phyloP scores from a whole-genome alignment of 2,888 invertebrate species.

The Odontocerum albicorne region DNA sequence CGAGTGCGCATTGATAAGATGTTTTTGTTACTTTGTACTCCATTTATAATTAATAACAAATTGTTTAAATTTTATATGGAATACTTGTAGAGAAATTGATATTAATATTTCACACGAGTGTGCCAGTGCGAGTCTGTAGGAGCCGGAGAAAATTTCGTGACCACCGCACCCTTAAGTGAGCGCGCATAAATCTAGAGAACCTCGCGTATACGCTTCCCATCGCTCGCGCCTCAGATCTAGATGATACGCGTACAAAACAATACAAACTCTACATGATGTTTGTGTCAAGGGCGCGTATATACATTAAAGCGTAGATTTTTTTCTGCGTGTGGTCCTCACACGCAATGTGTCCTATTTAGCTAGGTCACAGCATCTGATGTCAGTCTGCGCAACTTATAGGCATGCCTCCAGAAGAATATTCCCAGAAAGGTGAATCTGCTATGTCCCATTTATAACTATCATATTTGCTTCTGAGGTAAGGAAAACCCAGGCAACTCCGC shows the following conservation, averaged over 20 bases:
- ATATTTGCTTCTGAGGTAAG: too few relatives aligned
- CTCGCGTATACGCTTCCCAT: constrained; percentile 21
- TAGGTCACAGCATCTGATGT: too few relatives aligned
- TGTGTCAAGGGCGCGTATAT: constrained; percentile 2
- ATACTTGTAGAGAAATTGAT: background rate
- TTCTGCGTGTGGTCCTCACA: background rate
- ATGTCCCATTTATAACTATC: too few relatives aligned
- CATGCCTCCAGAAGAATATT: too few relatives aligned
- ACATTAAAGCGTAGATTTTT: background rate
- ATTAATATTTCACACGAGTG: too few relatives aligned
- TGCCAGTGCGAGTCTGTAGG: too few relatives aligned
- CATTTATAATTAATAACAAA: background rate
- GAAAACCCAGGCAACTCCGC: too few relatives aligned
- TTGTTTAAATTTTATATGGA: background rate
- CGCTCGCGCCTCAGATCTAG: constrained; percentile 13
- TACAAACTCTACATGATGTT: constrained; percentile 1
- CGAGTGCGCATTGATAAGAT: background rate
- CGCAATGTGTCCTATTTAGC: too few relatives aligned
- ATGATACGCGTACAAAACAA: constrained; percentile 15
- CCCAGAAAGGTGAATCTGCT: too few relatives aligned
- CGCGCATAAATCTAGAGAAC: constrained; percentile 23
- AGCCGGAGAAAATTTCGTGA: constrained; percentile 25
- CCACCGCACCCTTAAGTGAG: constrained; percentile 18
- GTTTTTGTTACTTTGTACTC: background rate
- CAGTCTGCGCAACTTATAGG: too few relatives aligned